Evolutionary conservation across 2,888 invertebrate species (phyloP).

Genomic region (Meiosimyza decipiens): DNA sequence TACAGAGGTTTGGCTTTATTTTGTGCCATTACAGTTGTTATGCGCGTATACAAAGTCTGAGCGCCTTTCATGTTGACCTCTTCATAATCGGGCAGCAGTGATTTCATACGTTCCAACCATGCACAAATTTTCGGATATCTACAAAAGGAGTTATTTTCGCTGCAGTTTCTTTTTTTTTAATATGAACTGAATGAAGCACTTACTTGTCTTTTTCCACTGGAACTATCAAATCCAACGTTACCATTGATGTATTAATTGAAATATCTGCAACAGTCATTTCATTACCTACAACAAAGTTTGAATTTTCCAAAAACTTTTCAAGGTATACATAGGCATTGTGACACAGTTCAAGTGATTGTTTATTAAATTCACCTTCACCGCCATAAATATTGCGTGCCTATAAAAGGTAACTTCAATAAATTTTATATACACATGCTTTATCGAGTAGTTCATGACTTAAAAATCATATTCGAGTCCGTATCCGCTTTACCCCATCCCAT

Average conservation of each 20-base stretch:
- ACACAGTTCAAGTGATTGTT: slow-evolving; percentile 55
- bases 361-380: slow-evolving; percentile 53
- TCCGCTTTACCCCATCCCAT: too few species aligned
- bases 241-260: slow-evolving; percentile 65
- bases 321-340: slow-evolving; percentile 60
- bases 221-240: slow-evolving; percentile 62
- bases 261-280: slow-evolving; percentile 68
- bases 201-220: slow-evolving; percentile 56
- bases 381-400: slow-evolving; percentile 62
- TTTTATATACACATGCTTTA: background rate
- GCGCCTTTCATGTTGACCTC: slow-evolving; percentile 60
- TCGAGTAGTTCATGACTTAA: too few species aligned
- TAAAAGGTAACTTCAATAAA: slow-evolving; percentile 17
- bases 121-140: slow-evolving; percentile 52
- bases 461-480: too few species aligned
- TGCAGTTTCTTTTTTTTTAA: background rate
- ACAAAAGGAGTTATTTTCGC: background rate
- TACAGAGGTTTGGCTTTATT: slow-evolving; percentile 41
- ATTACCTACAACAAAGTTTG: slow-evolving; percentile 56
- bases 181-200: background rate
- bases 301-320: slow-evolving; percentile 60
- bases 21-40: slow-evolving; percentile 53
- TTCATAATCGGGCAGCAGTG: slow-evolving; percentile 58
- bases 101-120: slow-evolving; percentile 60
- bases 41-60: slow-evolving; percentile 53